phyloP scores from a whole-genome alignment of 2,113 vertebrate genomes.

The Scartelaos histophorus region DNA sequence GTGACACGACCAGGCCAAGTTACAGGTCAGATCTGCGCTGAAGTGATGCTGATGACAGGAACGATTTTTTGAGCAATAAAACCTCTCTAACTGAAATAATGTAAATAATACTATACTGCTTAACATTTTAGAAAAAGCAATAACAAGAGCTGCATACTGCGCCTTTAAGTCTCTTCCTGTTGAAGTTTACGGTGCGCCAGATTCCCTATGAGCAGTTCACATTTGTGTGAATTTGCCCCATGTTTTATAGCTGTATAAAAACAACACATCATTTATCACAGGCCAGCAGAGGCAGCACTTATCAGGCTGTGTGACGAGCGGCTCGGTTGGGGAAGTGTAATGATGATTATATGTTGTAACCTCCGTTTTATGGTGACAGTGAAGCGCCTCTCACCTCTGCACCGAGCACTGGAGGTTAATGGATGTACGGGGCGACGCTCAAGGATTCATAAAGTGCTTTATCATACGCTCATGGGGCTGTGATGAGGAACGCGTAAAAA shows the following conservation, averaged over 20 bases:
- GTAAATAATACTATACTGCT: too few species aligned
- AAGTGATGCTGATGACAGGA: too few species aligned
- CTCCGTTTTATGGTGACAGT: conserved; percentile 46
- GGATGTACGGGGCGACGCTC: conserved; percentile 43
- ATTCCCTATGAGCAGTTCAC: neutral
- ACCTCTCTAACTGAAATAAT: too few species aligned
- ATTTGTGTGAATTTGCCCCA: neutral
- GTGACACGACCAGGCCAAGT: too few species aligned
- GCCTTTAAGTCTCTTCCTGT: neutral
- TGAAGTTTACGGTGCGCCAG: neutral
- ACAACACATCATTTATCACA: conserved; percentile 16
- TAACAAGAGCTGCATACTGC: too few species aligned
- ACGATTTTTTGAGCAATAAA: too few species aligned
- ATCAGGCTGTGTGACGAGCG: conserved; percentile 11
- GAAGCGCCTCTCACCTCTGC: conserved; percentile 30
- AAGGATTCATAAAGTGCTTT: conserved; percentile 24
- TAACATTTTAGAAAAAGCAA: too few species aligned
- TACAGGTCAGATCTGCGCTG: too few species aligned
- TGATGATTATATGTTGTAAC: conserved; percentile 51
- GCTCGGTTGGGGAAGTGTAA: conserved; percentile 41
- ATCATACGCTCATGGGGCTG: conserved; percentile 20
- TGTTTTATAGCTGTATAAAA: neutral
- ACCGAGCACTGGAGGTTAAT: conserved; percentile 43
- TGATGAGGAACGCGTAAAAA: conserved; percentile 6
- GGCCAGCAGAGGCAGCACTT: conserved; percentile 9